phyloP scores from a whole-genome alignment of 2,113 vertebrate species.

The Muntiacus muntjak region DNA sequence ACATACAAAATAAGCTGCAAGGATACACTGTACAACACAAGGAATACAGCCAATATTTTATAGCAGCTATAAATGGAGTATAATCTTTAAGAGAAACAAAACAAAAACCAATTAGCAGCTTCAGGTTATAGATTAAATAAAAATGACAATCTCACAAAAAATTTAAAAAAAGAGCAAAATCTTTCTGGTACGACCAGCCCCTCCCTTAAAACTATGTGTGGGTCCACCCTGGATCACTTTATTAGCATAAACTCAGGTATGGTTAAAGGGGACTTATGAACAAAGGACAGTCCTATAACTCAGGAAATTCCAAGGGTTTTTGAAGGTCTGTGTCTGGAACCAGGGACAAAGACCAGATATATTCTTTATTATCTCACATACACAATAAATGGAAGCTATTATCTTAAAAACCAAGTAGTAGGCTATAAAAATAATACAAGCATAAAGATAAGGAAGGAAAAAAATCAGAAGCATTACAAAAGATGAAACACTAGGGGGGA shows the following conservation, averaged over 20 bases:
- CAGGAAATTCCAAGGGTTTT: constrained; percentile 9
- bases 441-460: neutral
- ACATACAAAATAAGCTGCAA: neutral
- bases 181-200: neutral
- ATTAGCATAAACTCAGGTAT: neutral
- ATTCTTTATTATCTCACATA: neutral
- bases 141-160: neutral
- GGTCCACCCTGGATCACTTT: neutral
- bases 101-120: neutral
- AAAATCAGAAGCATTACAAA: neutral
- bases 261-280: neutral
- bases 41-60: neutral
- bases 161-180: neutral
- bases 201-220: neutral
- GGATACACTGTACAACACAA: neutral
- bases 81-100: neutral
- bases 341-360: neutral
- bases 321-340: neutral
- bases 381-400: constrained; percentile 12
- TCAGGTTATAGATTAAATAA: neutral
- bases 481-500: neutral
- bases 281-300: neutral
- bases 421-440: neutral
- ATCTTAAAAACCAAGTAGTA: constrained; percentile 16
- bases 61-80: neutral